These are phyloP conservation scores for Oceanites oceanicus DNA, from an alignment of 2,113 vertebrate species.

Conservation along the genomic window DNA sequence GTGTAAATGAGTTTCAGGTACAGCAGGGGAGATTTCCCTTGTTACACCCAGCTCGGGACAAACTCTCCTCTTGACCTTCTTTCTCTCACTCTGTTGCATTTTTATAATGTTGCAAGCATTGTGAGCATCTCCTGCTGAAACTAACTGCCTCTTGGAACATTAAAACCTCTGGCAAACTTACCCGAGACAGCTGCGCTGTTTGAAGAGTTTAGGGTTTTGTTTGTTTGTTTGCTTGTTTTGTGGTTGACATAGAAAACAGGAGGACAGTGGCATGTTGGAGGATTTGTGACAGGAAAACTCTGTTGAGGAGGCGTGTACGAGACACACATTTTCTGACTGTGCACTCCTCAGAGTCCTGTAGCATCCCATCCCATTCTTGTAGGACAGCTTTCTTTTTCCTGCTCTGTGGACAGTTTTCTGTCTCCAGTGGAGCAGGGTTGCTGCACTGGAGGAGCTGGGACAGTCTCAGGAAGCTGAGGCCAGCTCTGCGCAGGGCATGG, in stretches of 20 bases:
- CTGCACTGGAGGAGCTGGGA: background rate
- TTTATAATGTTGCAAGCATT: background rate
- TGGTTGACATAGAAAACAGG: background rate
- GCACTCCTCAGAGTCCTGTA: background rate
- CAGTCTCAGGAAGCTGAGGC: background rate
- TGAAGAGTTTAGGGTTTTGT: background rate
- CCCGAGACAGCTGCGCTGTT: background rate
- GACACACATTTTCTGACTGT: background rate
- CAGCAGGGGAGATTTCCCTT: background rate
- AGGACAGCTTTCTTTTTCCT: background rate
- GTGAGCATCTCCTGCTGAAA: background rate
- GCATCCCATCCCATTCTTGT: background rate
- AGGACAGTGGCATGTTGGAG: background rate
- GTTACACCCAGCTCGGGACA: background rate
- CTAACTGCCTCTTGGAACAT: background rate
- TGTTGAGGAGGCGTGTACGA: background rate
- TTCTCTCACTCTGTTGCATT: background rate
- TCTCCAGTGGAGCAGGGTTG: background rate
- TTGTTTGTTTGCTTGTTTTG: background rate
- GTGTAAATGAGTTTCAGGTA: background rate
- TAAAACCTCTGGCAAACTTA: background rate
- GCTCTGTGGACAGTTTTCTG: background rate
- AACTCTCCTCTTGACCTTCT: background rate
- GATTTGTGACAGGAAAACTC: background rate
- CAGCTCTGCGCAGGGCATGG: fast-evolving